These are phyloP conservation scores for Larimichthys polyactis DNA, from an alignment of 2,113 vertebrate species.

Conservation along the genomic window DNA sequence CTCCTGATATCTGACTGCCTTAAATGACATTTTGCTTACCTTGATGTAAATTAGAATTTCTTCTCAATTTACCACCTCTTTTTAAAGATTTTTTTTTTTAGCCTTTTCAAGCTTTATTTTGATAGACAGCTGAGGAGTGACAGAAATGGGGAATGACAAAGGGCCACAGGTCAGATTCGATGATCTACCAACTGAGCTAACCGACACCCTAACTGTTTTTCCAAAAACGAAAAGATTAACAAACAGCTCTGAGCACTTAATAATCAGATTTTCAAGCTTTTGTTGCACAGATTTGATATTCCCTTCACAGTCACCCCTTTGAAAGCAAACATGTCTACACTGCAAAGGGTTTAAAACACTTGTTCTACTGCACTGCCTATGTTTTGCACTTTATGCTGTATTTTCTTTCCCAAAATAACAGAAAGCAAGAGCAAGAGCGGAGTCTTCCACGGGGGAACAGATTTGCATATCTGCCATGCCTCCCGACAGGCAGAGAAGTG, in stretches of 20 bases:
- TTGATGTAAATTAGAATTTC: conserved; percentile 1
- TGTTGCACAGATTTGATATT: conserved; percentile 6
- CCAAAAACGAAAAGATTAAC: background rate
- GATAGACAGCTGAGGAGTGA: too few relatives aligned
- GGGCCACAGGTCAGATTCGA: too few relatives aligned
- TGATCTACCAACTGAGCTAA: too few relatives aligned
- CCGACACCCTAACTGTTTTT: background rate
- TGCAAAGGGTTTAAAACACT: background rate
- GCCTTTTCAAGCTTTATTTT: too few relatives aligned
- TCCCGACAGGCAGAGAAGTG: conserved; percentile 73
- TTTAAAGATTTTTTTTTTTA: background rate
- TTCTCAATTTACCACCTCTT: background rate
- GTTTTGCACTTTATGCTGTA: conserved; percentile 23
- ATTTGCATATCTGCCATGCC: conserved; percentile 78
- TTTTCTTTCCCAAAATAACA: conserved; percentile 44
- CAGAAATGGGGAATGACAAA: too few relatives aligned
- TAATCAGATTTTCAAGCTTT: conserved; percentile 1
- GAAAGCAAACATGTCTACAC: background rate
- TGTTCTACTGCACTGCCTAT: conserved; percentile 1
- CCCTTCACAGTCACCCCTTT: background rate
- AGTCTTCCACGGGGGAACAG: conserved; percentile 47
- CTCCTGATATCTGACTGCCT: background rate
- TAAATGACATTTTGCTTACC: background rate
- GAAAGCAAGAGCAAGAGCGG: conserved; percentile 42
- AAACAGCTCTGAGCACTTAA: background rate